Evolutionary conservation across 2,113 vertebrate species (phyloP).

Genomic region (Xiphorhynchus elegans): DNA sequence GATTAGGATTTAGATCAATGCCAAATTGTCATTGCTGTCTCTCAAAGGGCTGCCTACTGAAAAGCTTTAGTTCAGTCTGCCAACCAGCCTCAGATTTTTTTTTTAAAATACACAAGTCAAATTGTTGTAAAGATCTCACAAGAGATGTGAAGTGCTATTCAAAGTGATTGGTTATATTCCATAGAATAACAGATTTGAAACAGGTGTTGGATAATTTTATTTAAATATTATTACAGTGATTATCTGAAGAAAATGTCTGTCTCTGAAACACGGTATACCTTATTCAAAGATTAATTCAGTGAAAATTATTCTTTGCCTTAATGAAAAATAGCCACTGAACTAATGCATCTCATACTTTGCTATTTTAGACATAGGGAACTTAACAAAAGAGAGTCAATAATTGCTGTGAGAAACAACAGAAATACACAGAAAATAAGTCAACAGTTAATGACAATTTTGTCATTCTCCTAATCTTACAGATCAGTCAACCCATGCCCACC

Average conservation of each 20-base stretch:
- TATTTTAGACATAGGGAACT: neutral
- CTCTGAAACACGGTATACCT: neutral
- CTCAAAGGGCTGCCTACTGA: neutral
- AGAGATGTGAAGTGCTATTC: neutral
- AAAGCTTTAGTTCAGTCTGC: neutral
- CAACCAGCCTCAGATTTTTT: neutral
- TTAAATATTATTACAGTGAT: constrained; percentile 4
- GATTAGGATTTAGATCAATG: neutral
- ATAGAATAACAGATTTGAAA: neutral
- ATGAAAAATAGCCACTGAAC: neutral
- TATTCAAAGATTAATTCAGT: neutral
- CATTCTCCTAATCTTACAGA: neutral
- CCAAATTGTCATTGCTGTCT: neutral
- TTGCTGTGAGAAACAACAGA: neutral
- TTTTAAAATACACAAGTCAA: neutral
- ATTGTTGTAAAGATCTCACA: neutral
- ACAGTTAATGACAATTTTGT: neutral
- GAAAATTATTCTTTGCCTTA: neutral
- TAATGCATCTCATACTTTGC: neutral
- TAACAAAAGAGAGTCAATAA: neutral
- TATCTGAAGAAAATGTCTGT: neutral
- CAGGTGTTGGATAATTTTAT: neutral
- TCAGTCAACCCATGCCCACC: accelerated
- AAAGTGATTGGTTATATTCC: neutral
- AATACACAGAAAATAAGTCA: neutral